Evolutionary conservation across 2,113 vertebrate species (phyloP).

Genomic region (Dicerorhinus sumatrensis): DNA sequence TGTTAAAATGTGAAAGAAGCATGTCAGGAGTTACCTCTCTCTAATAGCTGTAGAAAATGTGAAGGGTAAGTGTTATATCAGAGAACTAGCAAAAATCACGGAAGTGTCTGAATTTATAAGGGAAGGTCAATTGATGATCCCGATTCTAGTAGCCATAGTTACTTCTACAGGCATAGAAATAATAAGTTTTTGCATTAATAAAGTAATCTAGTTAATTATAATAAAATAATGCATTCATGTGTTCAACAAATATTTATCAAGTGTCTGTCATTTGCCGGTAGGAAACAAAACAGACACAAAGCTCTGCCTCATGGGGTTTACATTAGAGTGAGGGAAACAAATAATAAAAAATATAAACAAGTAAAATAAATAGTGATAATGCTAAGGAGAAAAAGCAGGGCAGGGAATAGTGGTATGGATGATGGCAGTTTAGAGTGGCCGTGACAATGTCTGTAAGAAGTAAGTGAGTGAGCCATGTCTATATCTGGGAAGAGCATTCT

Average conservation of each 20-base stretch:
- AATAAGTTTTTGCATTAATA: neutral
- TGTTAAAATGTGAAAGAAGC: neutral
- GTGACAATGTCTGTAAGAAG: neutral
- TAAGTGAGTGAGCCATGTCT: neutral
- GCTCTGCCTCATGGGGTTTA: neutral
- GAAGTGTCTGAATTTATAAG: neutral
- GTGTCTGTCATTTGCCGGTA: neutral
- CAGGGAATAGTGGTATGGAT: neutral
- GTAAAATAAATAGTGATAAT: neutral
- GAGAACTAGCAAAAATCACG: neutral
- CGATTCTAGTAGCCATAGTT: neutral
- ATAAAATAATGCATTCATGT: neutral
- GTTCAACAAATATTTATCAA: neutral
- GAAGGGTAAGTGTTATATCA: neutral
- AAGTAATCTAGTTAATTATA: constrained; percentile 3
- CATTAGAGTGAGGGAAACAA: neutral
- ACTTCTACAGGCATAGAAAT: neutral
- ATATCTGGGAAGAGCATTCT: neutral
- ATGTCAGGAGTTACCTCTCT: neutral
- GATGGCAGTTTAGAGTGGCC: neutral
- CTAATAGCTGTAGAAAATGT: neutral
- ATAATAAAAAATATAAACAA: neutral
- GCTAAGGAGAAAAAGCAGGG: neutral
- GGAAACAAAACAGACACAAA: neutral
- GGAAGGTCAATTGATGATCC: neutral